Percentiles rank a stretch among this genome's conserved stretches.
These are phyloP conservation scores for Peromyscus leucopus DNA, from an alignment of 2,113 vertebrate genomes.

Conservation along the genomic window DNA sequence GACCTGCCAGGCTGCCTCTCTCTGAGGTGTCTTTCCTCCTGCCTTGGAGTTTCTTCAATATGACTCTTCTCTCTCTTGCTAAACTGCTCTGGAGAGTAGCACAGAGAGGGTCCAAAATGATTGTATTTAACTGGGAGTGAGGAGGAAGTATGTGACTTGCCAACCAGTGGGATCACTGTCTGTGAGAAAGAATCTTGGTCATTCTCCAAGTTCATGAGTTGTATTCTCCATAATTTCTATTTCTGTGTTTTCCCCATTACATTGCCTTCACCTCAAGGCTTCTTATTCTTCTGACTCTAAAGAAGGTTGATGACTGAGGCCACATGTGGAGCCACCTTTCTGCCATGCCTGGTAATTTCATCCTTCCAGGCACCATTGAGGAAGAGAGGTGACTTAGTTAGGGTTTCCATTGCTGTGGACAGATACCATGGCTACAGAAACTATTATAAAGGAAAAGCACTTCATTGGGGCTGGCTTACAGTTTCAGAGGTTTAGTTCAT, in stretches of 20 bases:
- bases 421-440: no score
- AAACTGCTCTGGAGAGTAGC: conserved; percentile 67
- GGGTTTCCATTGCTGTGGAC: no score
- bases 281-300: neutral
- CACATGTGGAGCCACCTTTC: conserved; percentile 17
- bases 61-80: conserved; percentile 77
- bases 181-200: conserved; percentile 22
- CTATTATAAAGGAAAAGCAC: no score
- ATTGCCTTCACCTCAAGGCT: accelerated
- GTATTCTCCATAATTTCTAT: neutral
- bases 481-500: no score
- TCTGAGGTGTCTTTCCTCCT: conserved; percentile 62
- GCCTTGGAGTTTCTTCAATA: conserved; percentile 62
- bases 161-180: conserved; percentile 76
- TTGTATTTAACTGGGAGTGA: conserved; percentile 78
- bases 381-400: no score
- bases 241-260: neutral
- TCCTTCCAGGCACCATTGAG: neutral
- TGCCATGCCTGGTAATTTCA: neutral
- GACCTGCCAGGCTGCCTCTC: conserved; percentile 48
- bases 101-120: conserved; percentile 59
- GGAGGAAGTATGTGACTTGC: conserved; percentile 65
- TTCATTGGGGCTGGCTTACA: no score
- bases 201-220: neutral
- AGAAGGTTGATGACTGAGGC: neutral